These are phyloP conservation scores for Leucophora obtusa DNA, from an alignment of 2,888 invertebrate genomes.

Conservation along the genomic window DNA sequence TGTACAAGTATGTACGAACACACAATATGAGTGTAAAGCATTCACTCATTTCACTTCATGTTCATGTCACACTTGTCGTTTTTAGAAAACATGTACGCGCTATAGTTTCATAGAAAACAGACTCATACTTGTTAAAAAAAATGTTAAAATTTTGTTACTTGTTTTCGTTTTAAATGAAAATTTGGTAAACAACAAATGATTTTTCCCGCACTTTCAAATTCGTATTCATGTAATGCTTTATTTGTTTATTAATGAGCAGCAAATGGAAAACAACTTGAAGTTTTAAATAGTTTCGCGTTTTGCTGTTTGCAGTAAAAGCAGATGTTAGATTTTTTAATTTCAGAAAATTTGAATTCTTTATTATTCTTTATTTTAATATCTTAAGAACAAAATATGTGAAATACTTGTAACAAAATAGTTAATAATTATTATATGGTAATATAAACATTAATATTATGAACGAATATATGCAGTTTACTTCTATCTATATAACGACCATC, in stretches of 20 bases:
- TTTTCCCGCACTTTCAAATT: slow-evolving; percentile 27
- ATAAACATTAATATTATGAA: too few species aligned
- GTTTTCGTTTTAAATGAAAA: slow-evolving; percentile 29
- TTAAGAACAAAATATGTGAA: background rate
- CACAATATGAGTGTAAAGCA: background rate
- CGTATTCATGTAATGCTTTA: slow-evolving; percentile 37
- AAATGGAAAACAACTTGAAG: background rate
- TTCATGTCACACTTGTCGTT: slow-evolving; percentile 21
- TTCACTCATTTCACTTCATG: background rate
- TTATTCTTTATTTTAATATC: background rate
- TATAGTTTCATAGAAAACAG: slow-evolving; percentile 34
- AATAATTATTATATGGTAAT: too few species aligned
- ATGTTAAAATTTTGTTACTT: slow-evolving; percentile 24
- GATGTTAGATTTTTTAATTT: background rate
- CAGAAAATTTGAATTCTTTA: background rate
- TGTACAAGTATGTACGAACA: background rate
- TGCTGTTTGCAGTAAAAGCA: background rate
- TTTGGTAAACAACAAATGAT: slow-evolving; percentile 24
- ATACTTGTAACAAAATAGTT: too few species aligned
- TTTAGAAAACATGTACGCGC: slow-evolving; percentile 15
- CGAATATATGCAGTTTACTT: too few species aligned
- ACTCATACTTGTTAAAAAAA: slow-evolving; percentile 30
- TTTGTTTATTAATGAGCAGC: slow-evolving; percentile 45
- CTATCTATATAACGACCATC: too few species aligned
- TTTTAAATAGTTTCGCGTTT: background rate